Percentiles rank a stretch among this genome's conserved stretches.
phyloP scores from a whole-genome alignment of 1,140 invertebrate genomes.

The Triops longicaudatus region DNA sequence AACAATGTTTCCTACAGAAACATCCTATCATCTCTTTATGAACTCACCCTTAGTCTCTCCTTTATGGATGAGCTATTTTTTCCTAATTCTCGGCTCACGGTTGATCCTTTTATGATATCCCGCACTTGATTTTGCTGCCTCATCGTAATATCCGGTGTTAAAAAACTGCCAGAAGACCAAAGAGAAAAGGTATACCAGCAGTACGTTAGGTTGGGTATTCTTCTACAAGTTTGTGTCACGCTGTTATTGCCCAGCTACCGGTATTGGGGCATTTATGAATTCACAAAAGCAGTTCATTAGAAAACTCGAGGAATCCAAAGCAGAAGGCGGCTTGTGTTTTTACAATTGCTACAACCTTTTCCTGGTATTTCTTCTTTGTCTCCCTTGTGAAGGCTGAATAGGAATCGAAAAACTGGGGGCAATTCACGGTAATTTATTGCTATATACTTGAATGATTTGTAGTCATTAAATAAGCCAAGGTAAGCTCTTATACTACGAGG shows the following conservation, averaged over 20 bases:
- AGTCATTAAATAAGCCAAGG: neutral
- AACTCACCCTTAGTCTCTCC: neutral
- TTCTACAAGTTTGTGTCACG: neutral
- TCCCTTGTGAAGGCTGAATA: neutral
- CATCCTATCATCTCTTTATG: neutral
- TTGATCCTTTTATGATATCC: slow-evolving; percentile 15
- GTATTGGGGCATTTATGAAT: neutral
- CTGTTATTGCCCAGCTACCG: slow-evolving; percentile 1
- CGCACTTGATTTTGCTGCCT: neutral
- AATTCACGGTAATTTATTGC: neutral
- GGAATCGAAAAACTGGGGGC: neutral
- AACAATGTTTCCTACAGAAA: neutral
- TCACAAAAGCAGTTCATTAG: neutral
- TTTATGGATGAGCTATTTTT: neutral
- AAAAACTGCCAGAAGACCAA: neutral
- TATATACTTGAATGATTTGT: slow-evolving; percentile 8
- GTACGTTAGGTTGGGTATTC: neutral
- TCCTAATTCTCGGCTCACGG: neutral
- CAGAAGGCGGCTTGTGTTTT: neutral
- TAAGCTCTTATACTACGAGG: neutral
- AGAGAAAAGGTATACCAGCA: neutral
- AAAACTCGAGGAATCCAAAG: neutral
- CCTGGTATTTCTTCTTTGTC: neutral
- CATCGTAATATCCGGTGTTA: slow-evolving; percentile 15
- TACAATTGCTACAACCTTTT: too few species aligned